Evolutionary conservation across 2,888 invertebrate genomes (phyloP), one percentile per base, ranked within the genome.

Genomic region (Amiota minor): DNA sequence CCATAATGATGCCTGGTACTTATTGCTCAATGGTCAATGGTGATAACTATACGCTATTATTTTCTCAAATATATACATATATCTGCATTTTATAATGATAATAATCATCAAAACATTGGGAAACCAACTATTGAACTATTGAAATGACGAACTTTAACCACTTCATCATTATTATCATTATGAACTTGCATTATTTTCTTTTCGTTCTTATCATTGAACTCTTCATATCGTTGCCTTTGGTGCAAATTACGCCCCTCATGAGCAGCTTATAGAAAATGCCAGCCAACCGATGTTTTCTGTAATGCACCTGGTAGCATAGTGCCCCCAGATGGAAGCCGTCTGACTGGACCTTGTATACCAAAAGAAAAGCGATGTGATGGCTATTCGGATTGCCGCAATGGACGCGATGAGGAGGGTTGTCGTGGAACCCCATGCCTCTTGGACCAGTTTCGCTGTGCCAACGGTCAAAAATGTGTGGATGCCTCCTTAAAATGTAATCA

Each of bases 291-390:
- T 90, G 96, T 98, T 91, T 94, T 94, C 87, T 98, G 98, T 90
- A 96, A 95, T 72, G 92, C 92, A 79, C 91, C 91, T 81, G 94
- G 93, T 81, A 91, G 91, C 70, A 79, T 86, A 67, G 86, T 88
- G 61, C 91, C 91, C 71, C 92, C 92, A 79, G 79, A 91, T 18
- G 91, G 91, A 59, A 89, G 92, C 35, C 89, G 89, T 45, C 75
- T 88, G 71, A 93, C 93, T 76, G 95, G 95, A 20, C 95, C 96
- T 23, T 98, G 98, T 90, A 93, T 98, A 88, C 95, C 96, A 67
- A 94, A 94, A 89, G 94, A 95, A 81, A 97, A 97, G 89, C 94
- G 93, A 87, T 98, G 98, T 90, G 97, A 98, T 88, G 98, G 98
- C 85, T 94, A 93, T 87, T 87, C 94, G 86, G 97, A 98, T 90